Base-by-base conservation (phyloP, 2,797 vertebrate species). In the Scyliorhinus canicula region DNA sequence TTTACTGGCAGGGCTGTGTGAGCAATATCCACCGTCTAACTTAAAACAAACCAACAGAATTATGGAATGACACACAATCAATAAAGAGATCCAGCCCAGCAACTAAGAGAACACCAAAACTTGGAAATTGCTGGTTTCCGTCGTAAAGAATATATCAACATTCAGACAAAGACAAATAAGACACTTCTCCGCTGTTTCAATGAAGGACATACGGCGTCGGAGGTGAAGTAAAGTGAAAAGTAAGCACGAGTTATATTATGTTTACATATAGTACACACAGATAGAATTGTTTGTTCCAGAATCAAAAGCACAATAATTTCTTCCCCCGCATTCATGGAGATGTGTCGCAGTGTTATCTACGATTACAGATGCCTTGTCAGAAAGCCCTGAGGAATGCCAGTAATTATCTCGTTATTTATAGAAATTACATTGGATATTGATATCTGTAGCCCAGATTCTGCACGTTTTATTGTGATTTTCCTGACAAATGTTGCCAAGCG, bases 351-450 rank as follows among this genome's bases (percentile, higher is more conserved):
- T 94, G 93, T 94, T 94, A 94, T 94, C 93, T 94, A 94, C 93
- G 52, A 52, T 74, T 94, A 94, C 93, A 94, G 93, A 94, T 94
- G 93, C 28, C 93, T 74, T 74, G 67, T 94, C 93, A 35, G 67
- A 94, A 94, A 94, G 93, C 93, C 93, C 93, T 52, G 31, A 71
- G 67, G 93, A 71, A 94, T 65, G 47, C 52, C 50, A 52, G 93
- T 94, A 94, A 94, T 94, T 94, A 94, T 94, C 93, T 94, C 47
- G 28, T 94, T 94, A 94, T 94, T 94, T 94, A 94, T 94, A 94
- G 93, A 94, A 94, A 74, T 94, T 94, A 94, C 93, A 94, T n/a
- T 94, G 44, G 93, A 71, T 94, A 94, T 94, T 94, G 93, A 94
- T 74, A 94, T 94, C 74, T 94, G 44, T 52, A 31, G 44, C 69